Conservation (phyloP, 2,113 vertebrate species). For the Rhinogobius similis region DNA sequence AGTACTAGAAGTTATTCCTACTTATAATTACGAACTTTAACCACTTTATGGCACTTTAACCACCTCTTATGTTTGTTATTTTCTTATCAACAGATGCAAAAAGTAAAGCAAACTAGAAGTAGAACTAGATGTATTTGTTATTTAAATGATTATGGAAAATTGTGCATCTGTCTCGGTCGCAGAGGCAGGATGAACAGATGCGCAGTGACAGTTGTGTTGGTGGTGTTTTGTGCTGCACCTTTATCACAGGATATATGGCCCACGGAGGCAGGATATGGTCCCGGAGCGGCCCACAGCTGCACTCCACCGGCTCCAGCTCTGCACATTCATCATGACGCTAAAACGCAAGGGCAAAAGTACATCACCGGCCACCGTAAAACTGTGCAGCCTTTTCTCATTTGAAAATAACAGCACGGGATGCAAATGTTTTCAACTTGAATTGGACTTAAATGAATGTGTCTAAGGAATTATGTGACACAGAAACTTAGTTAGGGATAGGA, state of each 20-base stretch:
- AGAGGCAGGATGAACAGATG: conserved; percentile 14
- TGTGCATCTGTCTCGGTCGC: neutral
- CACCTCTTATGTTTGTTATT: no score
- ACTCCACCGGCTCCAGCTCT: conserved; percentile 73
- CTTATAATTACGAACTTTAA: no score
- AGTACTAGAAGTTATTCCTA: conserved; percentile 1
- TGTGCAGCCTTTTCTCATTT: neutral
- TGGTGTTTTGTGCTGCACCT: conserved; percentile 73
- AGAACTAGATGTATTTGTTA: no score
- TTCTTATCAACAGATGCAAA: no score
- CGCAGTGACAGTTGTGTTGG: conserved; percentile 28
- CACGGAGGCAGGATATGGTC: conserved; percentile 92
- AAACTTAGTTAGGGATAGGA: no score
- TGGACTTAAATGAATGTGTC: no score
- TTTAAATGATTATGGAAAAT: no score
- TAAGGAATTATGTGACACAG: no score
- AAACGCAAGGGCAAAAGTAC: conserved; percentile 6
- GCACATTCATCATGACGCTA: conserved; percentile 90
- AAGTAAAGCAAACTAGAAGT: no score
- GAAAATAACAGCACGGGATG: no score
- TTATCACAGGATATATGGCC: conserved; percentile 88
- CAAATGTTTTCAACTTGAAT: no score
- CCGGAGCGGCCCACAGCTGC: conserved; percentile 83
- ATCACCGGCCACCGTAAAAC: neutral
- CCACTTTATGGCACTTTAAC: no score